Conservation (phyloP, 2,797 vertebrate species). For the Coregonus sp. region DNA sequence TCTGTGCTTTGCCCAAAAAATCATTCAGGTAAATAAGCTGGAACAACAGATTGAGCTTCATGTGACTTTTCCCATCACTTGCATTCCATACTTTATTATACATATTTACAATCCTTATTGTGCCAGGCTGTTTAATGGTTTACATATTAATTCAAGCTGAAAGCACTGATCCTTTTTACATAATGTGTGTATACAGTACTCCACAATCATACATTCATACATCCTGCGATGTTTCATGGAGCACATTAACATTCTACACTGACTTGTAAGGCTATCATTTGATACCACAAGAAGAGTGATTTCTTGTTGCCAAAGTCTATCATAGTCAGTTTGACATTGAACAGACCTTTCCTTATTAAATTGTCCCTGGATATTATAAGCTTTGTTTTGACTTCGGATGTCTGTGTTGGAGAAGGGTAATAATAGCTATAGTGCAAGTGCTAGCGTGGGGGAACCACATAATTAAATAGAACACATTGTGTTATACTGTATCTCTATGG, state of each 20-base stretch:
- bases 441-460: neutral
- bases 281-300: constrained; percentile 20
- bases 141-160: constrained; percentile 52
- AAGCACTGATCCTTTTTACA: constrained; percentile 51
- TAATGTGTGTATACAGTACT: constrained; percentile 46
- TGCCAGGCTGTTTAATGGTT: constrained; percentile 60
- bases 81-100: constrained; percentile 78
- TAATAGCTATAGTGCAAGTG: neutral
- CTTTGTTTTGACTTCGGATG: neutral
- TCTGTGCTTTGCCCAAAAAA: constrained; percentile 78
- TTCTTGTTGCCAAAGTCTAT: constrained; percentile 18
- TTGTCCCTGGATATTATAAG: neutral
- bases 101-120: constrained; percentile 91
- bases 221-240: constrained; percentile 50
- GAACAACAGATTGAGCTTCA: constrained; percentile 70
- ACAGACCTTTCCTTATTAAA: neutral
- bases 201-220: constrained; percentile 72
- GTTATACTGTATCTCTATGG: neutral
- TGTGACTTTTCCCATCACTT: constrained; percentile 63
- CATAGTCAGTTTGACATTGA: no score
- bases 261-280: constrained; percentile 1
- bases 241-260: constrained; percentile 27
- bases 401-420: neutral
- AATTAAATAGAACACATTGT: constrained; percentile 15
- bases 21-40: constrained; percentile 61